These are phyloP conservation scores for Agrochola circellaris DNA, from an alignment of 2,888 invertebrate genomes.

Conservation along the genomic window DNA sequence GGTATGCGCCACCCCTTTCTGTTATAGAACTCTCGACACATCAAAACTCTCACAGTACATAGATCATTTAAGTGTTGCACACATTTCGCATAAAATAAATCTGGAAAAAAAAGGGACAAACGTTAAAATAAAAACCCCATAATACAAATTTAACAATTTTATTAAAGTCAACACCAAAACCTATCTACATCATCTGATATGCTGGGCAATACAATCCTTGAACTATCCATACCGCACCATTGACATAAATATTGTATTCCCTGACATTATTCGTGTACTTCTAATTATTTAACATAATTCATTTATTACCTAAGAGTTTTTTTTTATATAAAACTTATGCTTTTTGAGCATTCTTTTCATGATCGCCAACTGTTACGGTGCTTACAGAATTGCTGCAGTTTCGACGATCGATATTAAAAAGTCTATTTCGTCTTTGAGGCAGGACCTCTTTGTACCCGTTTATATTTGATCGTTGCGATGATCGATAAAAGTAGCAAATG, in stretches of 20 bases:
- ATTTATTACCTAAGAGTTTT: constrained; percentile 69
- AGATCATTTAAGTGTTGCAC: not conserved
- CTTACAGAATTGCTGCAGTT: constrained; percentile 17
- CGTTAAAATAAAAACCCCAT: constrained; percentile 64
- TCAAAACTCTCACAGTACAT: not conserved
- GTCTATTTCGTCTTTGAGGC: not conserved
- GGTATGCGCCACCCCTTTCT: not conserved
- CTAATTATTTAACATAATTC: constrained; percentile 70
- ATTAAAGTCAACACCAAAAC: constrained; percentile 87
- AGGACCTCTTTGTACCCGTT: constrained; percentile 29
- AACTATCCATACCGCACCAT: constrained; percentile 61
- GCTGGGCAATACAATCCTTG: constrained; percentile 80
- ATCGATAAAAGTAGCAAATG: constrained; percentile 8
- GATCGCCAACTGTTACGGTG: constrained; percentile 39
- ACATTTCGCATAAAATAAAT: not conserved
- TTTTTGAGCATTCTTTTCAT: constrained; percentile 74
- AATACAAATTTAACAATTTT: constrained; percentile 89
- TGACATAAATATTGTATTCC: constrained; percentile 65
- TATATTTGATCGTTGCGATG: constrained; percentile 32
- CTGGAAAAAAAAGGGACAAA: not conserved
- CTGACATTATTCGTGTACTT: constrained; percentile 65
- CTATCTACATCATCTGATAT: constrained; percentile 88
- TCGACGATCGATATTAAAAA: constrained; percentile 11
- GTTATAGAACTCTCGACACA: not conserved
- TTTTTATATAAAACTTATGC: constrained; percentile 70